phyloP scores from a whole-genome alignment of 2,888 invertebrate species.

The Proisotoma minuta region DNA sequence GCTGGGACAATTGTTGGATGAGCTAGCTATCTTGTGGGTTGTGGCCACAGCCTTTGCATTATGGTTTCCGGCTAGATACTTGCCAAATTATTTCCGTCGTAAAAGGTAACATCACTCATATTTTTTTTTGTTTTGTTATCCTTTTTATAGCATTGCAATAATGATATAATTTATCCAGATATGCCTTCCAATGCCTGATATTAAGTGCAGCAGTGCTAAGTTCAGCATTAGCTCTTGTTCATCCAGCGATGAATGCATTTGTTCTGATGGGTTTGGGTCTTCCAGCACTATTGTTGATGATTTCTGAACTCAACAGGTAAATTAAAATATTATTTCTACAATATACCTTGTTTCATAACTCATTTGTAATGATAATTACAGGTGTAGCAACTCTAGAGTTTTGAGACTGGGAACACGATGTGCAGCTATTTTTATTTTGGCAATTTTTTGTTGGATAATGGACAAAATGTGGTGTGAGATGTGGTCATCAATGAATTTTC shows the following conservation, averaged over 20 bases:
- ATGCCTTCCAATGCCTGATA: constrained; percentile 58
- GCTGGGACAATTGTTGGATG: constrained; percentile 72
- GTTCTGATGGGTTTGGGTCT: constrained; percentile 69
- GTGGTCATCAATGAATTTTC: constrained; percentile 72
- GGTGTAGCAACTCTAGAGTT: constrained; percentile 59
- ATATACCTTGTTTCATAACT: neutral
- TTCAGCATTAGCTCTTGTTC: constrained; percentile 65
- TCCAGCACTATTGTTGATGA: constrained; percentile 65
- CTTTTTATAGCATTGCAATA: constrained; percentile 37
- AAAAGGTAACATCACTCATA: constrained; percentile 57
- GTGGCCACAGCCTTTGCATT: constrained; percentile 72
- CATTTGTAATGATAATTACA: constrained; percentile 27
- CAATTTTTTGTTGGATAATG: constrained; percentile 71
- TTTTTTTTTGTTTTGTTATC: constrained; percentile 29
- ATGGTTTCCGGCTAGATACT: constrained; percentile 67
- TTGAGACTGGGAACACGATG: constrained; percentile 68
- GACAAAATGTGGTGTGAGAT: constrained; percentile 62
- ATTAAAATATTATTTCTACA: constrained; percentile 23
- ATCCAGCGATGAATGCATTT: constrained; percentile 77
- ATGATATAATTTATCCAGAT: constrained; percentile 9
- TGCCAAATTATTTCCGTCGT: constrained; percentile 63
- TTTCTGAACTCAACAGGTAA: constrained; percentile 65
- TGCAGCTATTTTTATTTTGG: constrained; percentile 63
- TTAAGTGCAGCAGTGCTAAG: constrained; percentile 60
- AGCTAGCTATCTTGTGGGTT: constrained; percentile 76